Evolutionary conservation across 1,140 invertebrate species (phyloP), one percentile per base, ranked within the genome.

Genomic region (Diabrotica virgifera): DNA sequence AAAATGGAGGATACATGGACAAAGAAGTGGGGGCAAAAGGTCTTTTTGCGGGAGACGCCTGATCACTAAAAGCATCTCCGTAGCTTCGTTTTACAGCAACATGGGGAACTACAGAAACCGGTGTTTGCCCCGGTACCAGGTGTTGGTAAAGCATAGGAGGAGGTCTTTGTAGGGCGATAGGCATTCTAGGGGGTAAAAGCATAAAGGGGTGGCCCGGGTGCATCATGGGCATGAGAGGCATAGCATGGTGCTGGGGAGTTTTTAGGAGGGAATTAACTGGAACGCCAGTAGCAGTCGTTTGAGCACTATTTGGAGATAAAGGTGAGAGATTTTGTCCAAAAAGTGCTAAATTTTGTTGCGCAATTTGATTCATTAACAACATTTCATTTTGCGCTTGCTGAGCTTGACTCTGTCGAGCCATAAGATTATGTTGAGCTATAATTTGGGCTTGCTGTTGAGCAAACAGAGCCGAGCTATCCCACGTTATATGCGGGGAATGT

Each of bases 1-100:
- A 69, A 80, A 67, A 86, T 61, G 36, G 82, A 59, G 72, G 84
- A 78, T 80, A 89, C n/a, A 79, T 82, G 61, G 78, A 79, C 70
- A 62, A 73, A 76, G 77, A n/a, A 80, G 73, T 65, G 78, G 36
- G 52, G 5, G 68, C 62, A 76, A 79, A 62, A 80, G 76, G 60
- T 74, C 80, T 65, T 80, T 82, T 65, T 74, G 79, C 63, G 69
- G 72, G 24, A 74, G 83, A 57, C 79, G 81, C 11, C 84, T 68
- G 37, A 79, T 81, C 8, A 78, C 83, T 67, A 79, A 81, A 70
- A 75, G 77, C 61, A 76, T 80, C 67, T 73, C 80, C 70, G 64
- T 79, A 83, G 62, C 75, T 78, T 35, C 80, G 73, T 68, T 81
- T 79, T 13, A 78, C 66, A 62, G 73, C 71, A 52, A 82, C 73